phyloP scores from a whole-genome alignment of 2,113 vertebrate genomes.

The Onychostruthus taczanowskii region DNA sequence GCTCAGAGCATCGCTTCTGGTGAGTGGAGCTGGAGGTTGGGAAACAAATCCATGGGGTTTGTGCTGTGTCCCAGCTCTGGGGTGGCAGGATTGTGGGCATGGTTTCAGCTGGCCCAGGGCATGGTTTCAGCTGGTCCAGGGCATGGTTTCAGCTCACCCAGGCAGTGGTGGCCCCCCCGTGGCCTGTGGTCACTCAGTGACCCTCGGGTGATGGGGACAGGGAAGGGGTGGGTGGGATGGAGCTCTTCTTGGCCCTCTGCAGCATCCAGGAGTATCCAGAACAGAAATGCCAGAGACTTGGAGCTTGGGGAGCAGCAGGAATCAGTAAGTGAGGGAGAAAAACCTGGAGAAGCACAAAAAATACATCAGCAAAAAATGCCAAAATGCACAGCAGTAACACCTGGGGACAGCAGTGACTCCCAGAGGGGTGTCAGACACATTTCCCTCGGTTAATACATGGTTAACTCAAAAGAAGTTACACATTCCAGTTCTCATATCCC shows the following conservation, averaged over 20 bases:
- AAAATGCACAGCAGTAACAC: no score
- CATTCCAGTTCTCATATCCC: not conserved
- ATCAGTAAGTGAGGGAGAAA: not conserved
- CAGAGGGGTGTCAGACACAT: not conserved
- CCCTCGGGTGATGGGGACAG: fast-evolving
- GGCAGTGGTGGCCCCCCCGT: not conserved
- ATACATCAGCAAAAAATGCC: not conserved
- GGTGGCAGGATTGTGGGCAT: no score
- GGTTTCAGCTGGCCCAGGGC: not conserved
- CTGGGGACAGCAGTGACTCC: not conserved
- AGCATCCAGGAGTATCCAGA: not conserved
- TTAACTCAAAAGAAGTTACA: not conserved
- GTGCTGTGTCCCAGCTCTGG: not conserved
- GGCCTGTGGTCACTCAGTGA: not conserved
- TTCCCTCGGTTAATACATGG: fast-evolving
- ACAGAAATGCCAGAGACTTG: not conserved
- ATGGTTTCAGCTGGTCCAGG: not conserved
- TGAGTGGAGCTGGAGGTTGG: not conserved
- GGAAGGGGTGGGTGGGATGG: not conserved
- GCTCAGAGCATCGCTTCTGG: fast-evolving
- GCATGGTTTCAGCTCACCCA: not conserved
- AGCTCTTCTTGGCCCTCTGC: not conserved
- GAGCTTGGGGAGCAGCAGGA: not conserved
- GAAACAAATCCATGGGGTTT: not conserved
- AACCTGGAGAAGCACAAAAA: not conserved